Percentiles rank a stretch among this genome's conserved stretches.
These are phyloP conservation scores for Microchrysa polita DNA, from an alignment of 2,888 invertebrate genomes.

Conservation along the genomic window DNA sequence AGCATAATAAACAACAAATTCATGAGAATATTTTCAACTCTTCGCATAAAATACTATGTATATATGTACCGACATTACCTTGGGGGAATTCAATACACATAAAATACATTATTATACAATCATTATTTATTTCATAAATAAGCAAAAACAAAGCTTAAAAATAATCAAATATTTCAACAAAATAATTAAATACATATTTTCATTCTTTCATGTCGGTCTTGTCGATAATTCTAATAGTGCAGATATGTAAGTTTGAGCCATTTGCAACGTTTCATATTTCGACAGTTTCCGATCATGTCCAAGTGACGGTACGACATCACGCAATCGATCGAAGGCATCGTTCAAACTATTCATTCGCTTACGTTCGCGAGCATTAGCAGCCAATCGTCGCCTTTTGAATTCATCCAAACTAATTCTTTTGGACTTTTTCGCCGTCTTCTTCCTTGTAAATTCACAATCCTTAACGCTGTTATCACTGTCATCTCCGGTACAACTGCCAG, in stretches of 20 bases:
- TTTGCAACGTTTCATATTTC: conserved; percentile 80
- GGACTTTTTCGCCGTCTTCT: not conserved
- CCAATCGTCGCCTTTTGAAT: conserved; percentile 72
- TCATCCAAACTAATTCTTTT: conserved; percentile 61
- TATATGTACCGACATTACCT: too few relatives aligned
- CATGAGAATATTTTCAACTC: too few relatives aligned
- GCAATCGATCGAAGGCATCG: conserved; percentile 70
- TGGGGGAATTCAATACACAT: too few relatives aligned
- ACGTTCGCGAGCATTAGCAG: conserved; percentile 79
- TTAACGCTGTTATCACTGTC: conserved; percentile 38
- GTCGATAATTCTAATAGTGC: conserved; percentile 72
- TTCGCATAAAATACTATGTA: too few relatives aligned
- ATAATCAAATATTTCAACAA: not conserved
- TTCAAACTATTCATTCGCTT: conserved; percentile 78
- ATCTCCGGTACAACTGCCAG: conserved; percentile 12
- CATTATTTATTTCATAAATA: too few relatives aligned
- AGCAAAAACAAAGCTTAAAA: not conserved
- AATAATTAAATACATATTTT: not conserved
- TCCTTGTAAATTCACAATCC: conserved; percentile 10
- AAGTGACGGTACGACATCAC: conserved; percentile 76
- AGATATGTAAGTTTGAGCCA: conserved; percentile 80
- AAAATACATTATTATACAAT: too few relatives aligned
- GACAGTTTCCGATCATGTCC: conserved; percentile 77
- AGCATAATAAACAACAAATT: too few relatives aligned
- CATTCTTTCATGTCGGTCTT: conserved; percentile 45